phyloP scores from a whole-genome alignment of 2,888 invertebrate genomes.

The Anorthoa munda region DNA sequence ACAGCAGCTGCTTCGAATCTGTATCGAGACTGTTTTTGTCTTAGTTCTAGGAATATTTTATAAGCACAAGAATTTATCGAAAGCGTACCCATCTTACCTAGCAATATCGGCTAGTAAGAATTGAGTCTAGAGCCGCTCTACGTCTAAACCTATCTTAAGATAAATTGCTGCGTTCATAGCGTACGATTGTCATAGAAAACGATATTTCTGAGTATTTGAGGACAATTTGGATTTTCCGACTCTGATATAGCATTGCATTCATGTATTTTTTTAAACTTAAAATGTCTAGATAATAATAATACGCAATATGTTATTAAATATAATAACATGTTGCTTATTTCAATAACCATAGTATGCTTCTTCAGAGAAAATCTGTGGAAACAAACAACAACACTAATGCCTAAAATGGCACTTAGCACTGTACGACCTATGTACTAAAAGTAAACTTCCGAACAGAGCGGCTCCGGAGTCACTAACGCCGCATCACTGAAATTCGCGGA shows the following conservation, averaged over 20 bases:
- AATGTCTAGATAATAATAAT: no score
- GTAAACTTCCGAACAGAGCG: no score
- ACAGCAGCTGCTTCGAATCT: neutral
- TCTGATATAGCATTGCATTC: neutral
- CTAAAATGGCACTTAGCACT: neutral
- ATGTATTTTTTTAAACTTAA: neutral
- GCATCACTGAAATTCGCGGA: no score
- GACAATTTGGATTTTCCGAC: neutral
- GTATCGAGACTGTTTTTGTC: neutral
- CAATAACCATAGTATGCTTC: no score
- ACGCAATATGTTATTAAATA: no score
- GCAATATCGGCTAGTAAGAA: neutral
- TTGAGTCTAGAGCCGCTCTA: neutral
- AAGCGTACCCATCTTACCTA: neutral
- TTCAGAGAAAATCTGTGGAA: no score
- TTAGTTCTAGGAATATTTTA: neutral
- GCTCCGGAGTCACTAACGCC: no score
- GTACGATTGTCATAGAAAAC: neutral
- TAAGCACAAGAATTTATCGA: neutral
- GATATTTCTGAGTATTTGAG: slow-evolving; percentile 4
- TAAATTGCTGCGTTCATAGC: neutral
- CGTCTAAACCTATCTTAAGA: neutral
- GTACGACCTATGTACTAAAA: no score
- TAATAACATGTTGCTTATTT: no score
- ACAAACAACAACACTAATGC: no score